Base-by-base conservation (phyloP, 1,140 invertebrate genomes). In the Vollenhovia emeryi region DNA sequence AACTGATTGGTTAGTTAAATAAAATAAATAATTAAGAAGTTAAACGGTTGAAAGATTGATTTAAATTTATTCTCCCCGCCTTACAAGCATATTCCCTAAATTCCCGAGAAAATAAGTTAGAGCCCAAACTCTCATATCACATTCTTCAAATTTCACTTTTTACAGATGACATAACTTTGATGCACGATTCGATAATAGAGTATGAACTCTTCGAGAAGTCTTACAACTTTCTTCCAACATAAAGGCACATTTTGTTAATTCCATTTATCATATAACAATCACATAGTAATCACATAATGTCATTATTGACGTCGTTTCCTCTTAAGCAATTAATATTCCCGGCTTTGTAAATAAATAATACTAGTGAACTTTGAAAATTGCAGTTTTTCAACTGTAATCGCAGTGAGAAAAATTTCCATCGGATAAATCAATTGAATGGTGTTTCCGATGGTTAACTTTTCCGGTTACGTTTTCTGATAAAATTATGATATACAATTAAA, bases 361-460 rank as follows among this genome's bases (percentile, higher is more conserved):
- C 13, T 30, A 43, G 33, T 15, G 11, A n/a, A 33, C 71, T 82
- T 33, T 33, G 27, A 59, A 82, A 73, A 82, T 82, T 71, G 13
- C 27, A 50, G 21, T 71, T 82, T 15, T 27, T 1, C 30, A 50
- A 21, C 45, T n/a, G n/a, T n/a, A n/a, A n/a, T n/a, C n/a, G n/a
- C n/a, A n/a, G n/a, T n/a, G n/a, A n/a, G n/a, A n/a, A n/a, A n/a
- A n/a, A n/a, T n/a, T n/a, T n/a, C n/a, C n/a, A n/a, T n/a, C n/a
- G n/a, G n/a, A n/a, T n/a, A n/a, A n/a, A n/a, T n/a, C n/a, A n/a
- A n/a, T n/a, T n/a, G n/a, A n/a, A n/a, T n/a, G n/a, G n/a, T n/a
- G n/a, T n/a, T n/a, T n/a, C n/a, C n/a, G n/a, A n/a, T n/a, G n/a
- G n/a, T n/a, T n/a, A n/a, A n/a, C n/a, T n/a, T n/a, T n/a, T n/a